A percentile compares a stretch with the other conserved stretches of the same genome.
Conservation (phyloP, 2,797 vertebrate species). For the Hapalemur alaotrensis region DNA sequence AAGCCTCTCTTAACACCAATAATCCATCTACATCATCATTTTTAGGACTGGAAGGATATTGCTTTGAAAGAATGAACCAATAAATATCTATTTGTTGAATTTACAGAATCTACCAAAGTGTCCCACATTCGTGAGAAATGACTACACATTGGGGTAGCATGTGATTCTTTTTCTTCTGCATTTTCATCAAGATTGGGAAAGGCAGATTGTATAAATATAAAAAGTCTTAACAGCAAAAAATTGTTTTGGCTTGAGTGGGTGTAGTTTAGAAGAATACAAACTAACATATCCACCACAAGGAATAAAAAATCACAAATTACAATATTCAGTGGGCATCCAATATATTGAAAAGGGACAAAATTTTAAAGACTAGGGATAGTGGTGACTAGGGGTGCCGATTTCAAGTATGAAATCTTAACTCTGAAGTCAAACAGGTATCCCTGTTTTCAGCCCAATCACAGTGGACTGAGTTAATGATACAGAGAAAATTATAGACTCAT, state of each 20-base stretch:
- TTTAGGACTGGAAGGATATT: neutral
- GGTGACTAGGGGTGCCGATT: neutral
- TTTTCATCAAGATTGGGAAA: conserved; percentile 40
- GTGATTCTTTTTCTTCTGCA: neutral
- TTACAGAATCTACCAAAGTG: neutral
- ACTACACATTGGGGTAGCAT: neutral
- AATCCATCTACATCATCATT: neutral
- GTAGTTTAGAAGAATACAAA: conserved; percentile 52
- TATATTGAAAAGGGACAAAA: neutral
- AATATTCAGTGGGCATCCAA: neutral
- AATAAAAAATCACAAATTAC: neutral
- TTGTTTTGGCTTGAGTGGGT: conserved; percentile 59
- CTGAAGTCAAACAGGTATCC: neutral
- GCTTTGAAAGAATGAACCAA: neutral
- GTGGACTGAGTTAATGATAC: neutral
- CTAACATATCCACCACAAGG: neutral
- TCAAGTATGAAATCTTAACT: neutral
- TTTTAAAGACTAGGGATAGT: neutral
- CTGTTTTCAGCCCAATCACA: neutral
- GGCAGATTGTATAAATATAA: conserved; percentile 39
- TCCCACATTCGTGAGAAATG: neutral
- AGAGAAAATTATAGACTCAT: neutral
- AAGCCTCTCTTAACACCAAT: neutral
- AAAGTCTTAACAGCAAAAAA: conserved; percentile 33
- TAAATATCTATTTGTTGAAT: neutral